Base-by-base conservation (phyloP, 2,797 vertebrate species). In the Moxostoma hubbsi region DNA sequence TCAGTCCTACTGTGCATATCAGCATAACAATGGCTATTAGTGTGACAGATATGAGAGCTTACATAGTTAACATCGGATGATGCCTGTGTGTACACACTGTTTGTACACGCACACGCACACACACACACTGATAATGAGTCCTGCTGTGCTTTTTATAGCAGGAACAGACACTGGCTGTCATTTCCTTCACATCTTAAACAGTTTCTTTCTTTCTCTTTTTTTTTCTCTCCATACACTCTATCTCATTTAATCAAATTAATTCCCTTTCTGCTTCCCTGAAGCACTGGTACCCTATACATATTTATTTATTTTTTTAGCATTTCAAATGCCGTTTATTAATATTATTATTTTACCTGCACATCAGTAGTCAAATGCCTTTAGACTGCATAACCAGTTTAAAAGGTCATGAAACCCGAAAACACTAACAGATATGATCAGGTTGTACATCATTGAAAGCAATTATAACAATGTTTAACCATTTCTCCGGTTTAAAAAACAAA, bases 131-230 rank as follows among this genome's bases (percentile, higher is more conserved):
- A 84, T 83, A 75, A 85, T 79, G 85, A 82, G 76, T 87, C 88
- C 89, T 86, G 88, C 89, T 90, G 87, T 75, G 88, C 16, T 11
- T 74, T 83, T 83, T 55, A 61, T 68, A 81, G 88, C 85, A 89
- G 88, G 86, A 89, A 84, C 80, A 77, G 83, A 86, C 82, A 83
- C 78, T 85, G 61, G 76, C 87, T 89, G 89, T 89, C 89, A 87
- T 71, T 72, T 18, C 24, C 72, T 72, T 72, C 82, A 64, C 75
- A 50, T 83, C 73, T 63, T 75, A 81, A 76, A 79, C 54, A 54
- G 9, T 65, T 58, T 46, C 61, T 51, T 47, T 73, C 24, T 64
- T 65, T 1, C 45, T 16, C 55, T 70, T 53, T 54, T 12, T 51
- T 61, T 53, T 24, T 53, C 57, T 61, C 47, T 71, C 5, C 1